phyloP scores from a whole-genome alignment of 2,113 vertebrate genomes.

The Caracal caracal region DNA sequence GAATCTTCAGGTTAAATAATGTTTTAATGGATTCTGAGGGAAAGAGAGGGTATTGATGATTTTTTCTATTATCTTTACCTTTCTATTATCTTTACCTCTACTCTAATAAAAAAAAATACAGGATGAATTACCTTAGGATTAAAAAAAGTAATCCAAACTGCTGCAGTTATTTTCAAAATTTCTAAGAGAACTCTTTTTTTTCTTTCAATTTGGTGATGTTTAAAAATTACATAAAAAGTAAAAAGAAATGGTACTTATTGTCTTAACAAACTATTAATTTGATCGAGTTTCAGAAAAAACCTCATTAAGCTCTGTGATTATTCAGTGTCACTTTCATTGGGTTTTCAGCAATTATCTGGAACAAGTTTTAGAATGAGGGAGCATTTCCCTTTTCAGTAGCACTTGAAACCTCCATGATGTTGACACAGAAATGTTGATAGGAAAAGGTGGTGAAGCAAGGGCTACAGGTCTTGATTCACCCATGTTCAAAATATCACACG shows the following conservation, averaged over 20 bases:
- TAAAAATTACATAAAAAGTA: conserved; percentile 47
- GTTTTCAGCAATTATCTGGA: conserved; percentile 78
- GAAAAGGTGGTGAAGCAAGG: conserved; percentile 52
- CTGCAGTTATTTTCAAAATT: conserved; percentile 47
- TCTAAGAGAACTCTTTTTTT: not conserved
- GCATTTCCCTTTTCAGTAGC: conserved; percentile 54
- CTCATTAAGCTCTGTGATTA: conserved; percentile 76
- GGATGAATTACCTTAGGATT: not conserved
- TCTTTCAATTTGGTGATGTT: not conserved
- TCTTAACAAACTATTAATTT: conserved; percentile 66
- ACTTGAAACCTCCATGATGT: conserved; percentile 74
- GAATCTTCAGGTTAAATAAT: not conserved
- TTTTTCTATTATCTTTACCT: not conserved
- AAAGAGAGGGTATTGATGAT: accelerated
- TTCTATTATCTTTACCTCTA: not conserved
- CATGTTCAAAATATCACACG: conserved; percentile 36
- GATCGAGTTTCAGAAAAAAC: conserved; percentile 62
- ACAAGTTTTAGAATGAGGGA: conserved; percentile 59
- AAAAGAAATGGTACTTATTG: conserved; percentile 47
- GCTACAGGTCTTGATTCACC: conserved; percentile 59
- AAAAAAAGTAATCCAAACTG: conserved; percentile 6
- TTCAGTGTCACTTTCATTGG: conserved; percentile 71
- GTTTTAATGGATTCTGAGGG: not conserved
- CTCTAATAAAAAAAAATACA: conserved; percentile 9
- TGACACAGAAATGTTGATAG: conserved; percentile 72